A percentile compares a stretch with the other conserved stretches of the same genome.
Evolutionary conservation across 2,888 invertebrate genomes (phyloP).

Genomic region (Frankliniella fusca): DNA sequence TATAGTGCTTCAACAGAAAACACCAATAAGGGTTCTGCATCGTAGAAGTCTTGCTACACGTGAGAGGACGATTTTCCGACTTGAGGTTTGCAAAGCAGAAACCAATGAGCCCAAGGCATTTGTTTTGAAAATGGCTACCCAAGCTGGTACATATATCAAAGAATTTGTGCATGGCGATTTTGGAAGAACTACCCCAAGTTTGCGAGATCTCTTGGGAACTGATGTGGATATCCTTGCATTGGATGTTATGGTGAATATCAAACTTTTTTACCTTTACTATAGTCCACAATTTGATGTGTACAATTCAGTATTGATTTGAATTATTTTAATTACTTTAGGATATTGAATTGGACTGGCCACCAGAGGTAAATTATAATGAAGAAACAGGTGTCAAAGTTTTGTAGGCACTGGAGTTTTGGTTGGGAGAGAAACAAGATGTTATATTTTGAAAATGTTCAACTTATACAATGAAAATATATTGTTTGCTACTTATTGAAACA

Average conservation of each 20-base stretch:
- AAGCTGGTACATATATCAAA: slow-evolving; percentile 95
- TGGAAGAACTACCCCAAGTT: slow-evolving; percentile 75
- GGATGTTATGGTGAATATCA: slow-evolving; percentile 60
- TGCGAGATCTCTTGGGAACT: slow-evolving; percentile 62
- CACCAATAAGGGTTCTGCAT: slow-evolving; percentile 87
- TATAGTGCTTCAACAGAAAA: slow-evolving; percentile 70
- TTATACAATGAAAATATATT: too few relatives aligned
- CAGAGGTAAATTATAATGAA: slow-evolving; percentile 27
- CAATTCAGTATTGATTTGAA: background rate
- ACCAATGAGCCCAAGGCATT: slow-evolving; percentile 52
- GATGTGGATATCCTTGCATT: slow-evolving; percentile 84
- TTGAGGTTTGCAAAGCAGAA: slow-evolving; percentile 45
- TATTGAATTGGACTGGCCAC: slow-evolving; percentile 38
- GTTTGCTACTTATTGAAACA: too few relatives aligned
- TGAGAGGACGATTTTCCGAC: slow-evolving; percentile 60
- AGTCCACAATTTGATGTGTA: background rate
- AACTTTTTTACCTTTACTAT: background rate
- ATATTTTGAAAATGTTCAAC: too few relatives aligned
- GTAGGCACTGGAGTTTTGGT: too few relatives aligned
- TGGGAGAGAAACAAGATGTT: too few relatives aligned
- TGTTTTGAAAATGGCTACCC: slow-evolving; percentile 65
- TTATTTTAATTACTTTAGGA: slow-evolving; percentile 35
- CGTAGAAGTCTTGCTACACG: slow-evolving; percentile 70
- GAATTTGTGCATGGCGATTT: slow-evolving; percentile 97
- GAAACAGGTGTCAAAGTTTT: too few relatives aligned